These are phyloP conservation scores for Perizoma affinitatum DNA, from an alignment of 2,888 invertebrate genomes.

Conservation along the genomic window DNA sequence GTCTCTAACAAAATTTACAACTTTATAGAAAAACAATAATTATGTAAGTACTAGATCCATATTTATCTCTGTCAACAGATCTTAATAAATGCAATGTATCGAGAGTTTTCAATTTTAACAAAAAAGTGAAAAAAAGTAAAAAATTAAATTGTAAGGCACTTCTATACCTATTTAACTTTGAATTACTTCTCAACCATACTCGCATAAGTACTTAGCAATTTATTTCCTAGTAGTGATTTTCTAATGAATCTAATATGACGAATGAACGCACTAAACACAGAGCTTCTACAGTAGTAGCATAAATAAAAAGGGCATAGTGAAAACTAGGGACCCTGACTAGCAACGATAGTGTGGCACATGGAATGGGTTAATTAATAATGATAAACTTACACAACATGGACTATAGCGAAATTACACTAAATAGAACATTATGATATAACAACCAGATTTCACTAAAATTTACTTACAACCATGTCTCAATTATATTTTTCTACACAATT, in stretches of 20 bases:
- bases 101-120: slow-evolving; percentile 63
- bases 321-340: slow-evolving; percentile 74
- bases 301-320: slow-evolving; percentile 56
- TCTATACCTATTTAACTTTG: slow-evolving; percentile 72
- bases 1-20: slow-evolving; percentile 17
- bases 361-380: slow-evolving; percentile 69
- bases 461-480: slow-evolving; percentile 31
- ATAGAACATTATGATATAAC: slow-evolving; percentile 21
- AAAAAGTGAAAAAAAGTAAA: slow-evolving; percentile 63
- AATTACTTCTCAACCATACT: slow-evolving; percentile 54
- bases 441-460: slow-evolving; percentile 38
- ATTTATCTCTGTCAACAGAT: slow-evolving; percentile 59
- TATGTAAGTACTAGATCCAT: slow-evolving; percentile 52
- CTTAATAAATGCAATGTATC: slow-evolving; percentile 74
- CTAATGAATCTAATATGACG: slow-evolving; percentile 48
- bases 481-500: slow-evolving; percentile 21
- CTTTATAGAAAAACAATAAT: slow-evolving; percentile 49
- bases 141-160: slow-evolving; percentile 83
- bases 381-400: slow-evolving; percentile 51
- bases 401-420: slow-evolving; percentile 41
- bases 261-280: slow-evolving; percentile 49
- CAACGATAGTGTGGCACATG: slow-evolving; percentile 69
- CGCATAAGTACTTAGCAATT: slow-evolving; percentile 47
- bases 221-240: slow-evolving; percentile 52
- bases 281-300: slow-evolving; percentile 45